Evolutionary conservation across 1,140 invertebrate species (phyloP).

Genomic region (Euura saliciscinereae): DNA sequence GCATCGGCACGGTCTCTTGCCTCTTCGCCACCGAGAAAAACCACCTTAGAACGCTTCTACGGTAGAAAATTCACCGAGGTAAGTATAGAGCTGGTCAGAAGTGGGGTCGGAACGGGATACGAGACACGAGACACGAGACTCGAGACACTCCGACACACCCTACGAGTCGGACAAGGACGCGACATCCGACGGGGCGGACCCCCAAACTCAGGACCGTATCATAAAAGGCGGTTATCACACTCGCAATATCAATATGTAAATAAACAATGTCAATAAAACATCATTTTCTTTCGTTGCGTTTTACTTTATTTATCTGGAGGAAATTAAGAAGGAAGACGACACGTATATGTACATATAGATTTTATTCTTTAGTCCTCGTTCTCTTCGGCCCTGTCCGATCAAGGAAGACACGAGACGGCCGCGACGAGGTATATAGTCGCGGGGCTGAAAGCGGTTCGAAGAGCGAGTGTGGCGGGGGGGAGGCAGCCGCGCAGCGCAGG

Average conservation of each 20-base stretch:
- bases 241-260: too few relatives aligned
- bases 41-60: not conserved
- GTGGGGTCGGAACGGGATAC: slow-evolving; percentile 4
- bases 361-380: too few relatives aligned
- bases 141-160: not conserved
- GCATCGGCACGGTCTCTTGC: not conserved
- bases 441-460: not conserved
- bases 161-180: not conserved
- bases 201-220: not conserved
- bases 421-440: too few relatives aligned
- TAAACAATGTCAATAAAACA: too few relatives aligned
- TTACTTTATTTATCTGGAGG: too few relatives aligned
- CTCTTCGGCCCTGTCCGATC: too few relatives aligned
- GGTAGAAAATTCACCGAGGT: too few relatives aligned
- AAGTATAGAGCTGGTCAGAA: not conserved
- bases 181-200: not conserved
- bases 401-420: too few relatives aligned
- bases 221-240: too few relatives aligned
- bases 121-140: not conserved
- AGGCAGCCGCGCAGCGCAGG: not conserved
- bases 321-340: too few relatives aligned
- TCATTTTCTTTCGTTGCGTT: too few relatives aligned
- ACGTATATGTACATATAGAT: too few relatives aligned
- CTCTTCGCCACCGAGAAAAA: not conserved
- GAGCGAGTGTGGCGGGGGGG: not conserved